phyloP scores from a whole-genome alignment of 2,797 vertebrate genomes.

The Tangara arthus region DNA sequence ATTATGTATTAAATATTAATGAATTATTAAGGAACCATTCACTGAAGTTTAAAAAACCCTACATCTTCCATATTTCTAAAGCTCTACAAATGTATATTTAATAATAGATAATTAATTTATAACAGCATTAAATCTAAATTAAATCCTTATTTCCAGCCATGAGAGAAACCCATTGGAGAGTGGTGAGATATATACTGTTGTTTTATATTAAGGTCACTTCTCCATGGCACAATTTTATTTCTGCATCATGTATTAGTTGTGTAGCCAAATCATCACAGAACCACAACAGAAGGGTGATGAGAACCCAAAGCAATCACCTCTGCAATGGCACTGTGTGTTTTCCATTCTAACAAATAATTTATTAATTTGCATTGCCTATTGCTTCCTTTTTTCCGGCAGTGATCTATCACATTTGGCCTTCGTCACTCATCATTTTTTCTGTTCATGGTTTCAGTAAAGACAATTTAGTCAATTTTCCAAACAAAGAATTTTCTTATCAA shows the following conservation, averaged over 20 bases:
- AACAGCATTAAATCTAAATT: conserved; percentile 38
- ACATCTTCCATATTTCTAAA: conserved; percentile 3
- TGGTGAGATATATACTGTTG: background rate
- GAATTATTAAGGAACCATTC: conserved; percentile 44
- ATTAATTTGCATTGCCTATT: background rate
- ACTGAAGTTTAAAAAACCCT: conserved; percentile 31
- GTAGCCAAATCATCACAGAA: background rate
- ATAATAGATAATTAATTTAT: conserved; percentile 56
- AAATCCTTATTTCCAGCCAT: conserved; percentile 11
- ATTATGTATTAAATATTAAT: conserved; percentile 50
- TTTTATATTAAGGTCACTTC: conserved; percentile 1
- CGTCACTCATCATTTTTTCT: background rate
- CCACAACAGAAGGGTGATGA: background rate
- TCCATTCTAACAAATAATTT: background rate
- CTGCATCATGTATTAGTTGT: background rate
- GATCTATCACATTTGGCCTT: background rate
- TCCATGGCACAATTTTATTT: background rate
- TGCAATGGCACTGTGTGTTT: background rate
- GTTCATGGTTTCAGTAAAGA: background rate
- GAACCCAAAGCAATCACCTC: background rate
- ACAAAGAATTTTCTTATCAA: background rate
- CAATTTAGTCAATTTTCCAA: background rate
- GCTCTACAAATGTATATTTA: conserved; percentile 41
- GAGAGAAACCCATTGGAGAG: background rate
- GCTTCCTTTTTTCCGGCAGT: background rate